A percentile compares a stretch with the other conserved stretches of the same genome.
Conservation (phyloP, 2,113 vertebrate genomes). For the Xiphias gladius region DNA sequence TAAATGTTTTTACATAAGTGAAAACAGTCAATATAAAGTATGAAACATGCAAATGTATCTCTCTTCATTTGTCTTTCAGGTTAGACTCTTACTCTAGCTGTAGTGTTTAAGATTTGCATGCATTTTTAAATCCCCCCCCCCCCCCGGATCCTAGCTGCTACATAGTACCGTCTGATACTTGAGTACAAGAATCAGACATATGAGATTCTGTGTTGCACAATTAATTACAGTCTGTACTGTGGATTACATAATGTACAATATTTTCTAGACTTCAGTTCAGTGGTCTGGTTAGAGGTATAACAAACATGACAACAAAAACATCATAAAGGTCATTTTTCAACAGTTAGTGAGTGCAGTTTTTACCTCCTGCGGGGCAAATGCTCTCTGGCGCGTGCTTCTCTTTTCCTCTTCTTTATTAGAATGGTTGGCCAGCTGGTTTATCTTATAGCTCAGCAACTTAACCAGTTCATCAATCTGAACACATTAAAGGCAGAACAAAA, state of each 20-base stretch:
- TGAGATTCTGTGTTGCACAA: too few species aligned
- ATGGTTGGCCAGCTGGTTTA: conserved; percentile 86
- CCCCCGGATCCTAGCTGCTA: neutral
- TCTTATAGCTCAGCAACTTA: conserved; percentile 89
- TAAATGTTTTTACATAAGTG: neutral
- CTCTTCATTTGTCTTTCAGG: neutral
- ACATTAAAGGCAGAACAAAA: neutral
- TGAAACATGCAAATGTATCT: neutral
- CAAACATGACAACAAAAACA: neutral
- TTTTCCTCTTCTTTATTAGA: conserved; percentile 77
- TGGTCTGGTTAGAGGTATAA: conserved; percentile 4
- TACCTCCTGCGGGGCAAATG: conserved; percentile 90
- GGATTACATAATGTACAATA: too few species aligned
- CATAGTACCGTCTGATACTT: neutral
- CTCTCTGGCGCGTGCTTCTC: conserved; percentile 78
- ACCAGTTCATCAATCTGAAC: conserved; percentile 87
- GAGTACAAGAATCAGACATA: neutral
- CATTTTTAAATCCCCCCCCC: too few species aligned
- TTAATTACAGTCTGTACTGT: neutral
- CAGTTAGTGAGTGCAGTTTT: neutral
- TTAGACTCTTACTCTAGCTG: neutral
- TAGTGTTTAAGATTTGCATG: neutral
- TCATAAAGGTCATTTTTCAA: neutral
- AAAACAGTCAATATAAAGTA: neutral
- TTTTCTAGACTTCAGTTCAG: neutral